These are phyloP conservation scores for Hyposoter dolosus DNA, from an alignment of 2,888 invertebrate species.

Conservation along the genomic window DNA sequence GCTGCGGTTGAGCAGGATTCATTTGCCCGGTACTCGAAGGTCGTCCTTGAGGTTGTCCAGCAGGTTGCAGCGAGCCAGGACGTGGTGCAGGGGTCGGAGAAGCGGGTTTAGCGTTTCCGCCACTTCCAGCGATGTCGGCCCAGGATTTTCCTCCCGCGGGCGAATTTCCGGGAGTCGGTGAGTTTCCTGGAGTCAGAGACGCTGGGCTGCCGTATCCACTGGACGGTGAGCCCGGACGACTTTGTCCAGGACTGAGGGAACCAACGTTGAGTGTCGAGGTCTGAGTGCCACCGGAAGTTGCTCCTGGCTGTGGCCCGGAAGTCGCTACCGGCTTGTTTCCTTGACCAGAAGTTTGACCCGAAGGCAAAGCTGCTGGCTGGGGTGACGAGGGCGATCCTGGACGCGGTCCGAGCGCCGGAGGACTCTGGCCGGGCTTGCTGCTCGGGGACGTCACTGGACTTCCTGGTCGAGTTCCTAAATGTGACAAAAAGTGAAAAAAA, in stretches of 20 bases:
- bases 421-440: slow-evolving; percentile 53
- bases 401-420: slow-evolving; percentile 61
- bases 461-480: slow-evolving; percentile 49
- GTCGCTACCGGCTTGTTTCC: slow-evolving; percentile 35
- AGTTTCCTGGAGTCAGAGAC: slow-evolving; percentile 28
- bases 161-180: slow-evolving; percentile 56
- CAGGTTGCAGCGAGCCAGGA: slow-evolving; percentile 61
- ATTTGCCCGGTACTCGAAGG: slow-evolving; percentile 59
- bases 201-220: slow-evolving; percentile 63
- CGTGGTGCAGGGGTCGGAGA: slow-evolving; percentile 70
- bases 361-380: slow-evolving; percentile 36
- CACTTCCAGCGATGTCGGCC: slow-evolving; percentile 77
- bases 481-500: not conserved
- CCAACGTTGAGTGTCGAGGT: slow-evolving; percentile 68
- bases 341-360: slow-evolving; percentile 39
- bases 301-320: slow-evolving; percentile 38
- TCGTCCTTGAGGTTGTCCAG: slow-evolving; percentile 56
- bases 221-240: slow-evolving; percentile 55
- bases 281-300: slow-evolving; percentile 65
- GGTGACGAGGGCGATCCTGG: slow-evolving; percentile 51
- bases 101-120: slow-evolving; percentile 73
- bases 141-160: slow-evolving; percentile 73
- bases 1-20: slow-evolving; percentile 8
- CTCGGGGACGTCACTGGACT: slow-evolving; percentile 25
- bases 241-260: slow-evolving; percentile 66